phyloP scores from a whole-genome alignment of 1,140 invertebrate species.

The Aphis gossypii region DNA sequence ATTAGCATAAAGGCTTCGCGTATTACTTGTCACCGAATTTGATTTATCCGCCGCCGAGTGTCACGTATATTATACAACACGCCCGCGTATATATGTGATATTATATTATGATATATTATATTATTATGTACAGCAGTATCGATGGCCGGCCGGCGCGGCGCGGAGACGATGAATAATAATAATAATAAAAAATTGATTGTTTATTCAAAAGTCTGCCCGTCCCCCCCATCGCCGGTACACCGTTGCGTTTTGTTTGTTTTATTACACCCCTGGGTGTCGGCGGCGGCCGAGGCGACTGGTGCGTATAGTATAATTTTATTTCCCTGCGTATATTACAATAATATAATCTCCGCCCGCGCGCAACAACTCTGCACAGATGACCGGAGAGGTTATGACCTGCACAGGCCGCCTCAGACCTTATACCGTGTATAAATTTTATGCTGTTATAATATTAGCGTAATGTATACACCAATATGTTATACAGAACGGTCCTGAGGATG shows the following conservation, averaged over 20 bases:
- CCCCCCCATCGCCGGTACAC: background rate
- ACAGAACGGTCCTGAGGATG: no score
- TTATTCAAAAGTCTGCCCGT: conserved; percentile 50
- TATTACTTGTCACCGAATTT: conserved; percentile 52
- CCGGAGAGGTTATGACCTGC: background rate
- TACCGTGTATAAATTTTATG: no score
- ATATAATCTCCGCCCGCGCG: background rate
- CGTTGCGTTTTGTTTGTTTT: conserved; percentile 54
- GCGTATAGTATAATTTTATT: background rate
- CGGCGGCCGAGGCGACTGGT: background rate
- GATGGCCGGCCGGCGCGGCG: background rate
- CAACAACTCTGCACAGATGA: background rate
- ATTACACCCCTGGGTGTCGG: conserved; percentile 45
- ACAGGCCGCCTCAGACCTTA: background rate
- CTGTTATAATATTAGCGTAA: background rate
- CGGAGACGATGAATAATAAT: conserved; percentile 6
- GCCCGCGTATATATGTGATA: background rate
- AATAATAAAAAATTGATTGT: conserved; percentile 57
- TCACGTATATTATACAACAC: background rate
- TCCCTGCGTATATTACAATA: conserved; percentile 1
- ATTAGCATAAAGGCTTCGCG: conserved; percentile 51
- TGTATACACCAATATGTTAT: background rate
- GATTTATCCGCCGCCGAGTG: conserved; percentile 37
- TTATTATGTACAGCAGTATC: conserved; percentile 18
- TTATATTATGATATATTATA: background rate